Conservation (phyloP, 2,888 invertebrate species). For the Melanophora roralis region DNA sequence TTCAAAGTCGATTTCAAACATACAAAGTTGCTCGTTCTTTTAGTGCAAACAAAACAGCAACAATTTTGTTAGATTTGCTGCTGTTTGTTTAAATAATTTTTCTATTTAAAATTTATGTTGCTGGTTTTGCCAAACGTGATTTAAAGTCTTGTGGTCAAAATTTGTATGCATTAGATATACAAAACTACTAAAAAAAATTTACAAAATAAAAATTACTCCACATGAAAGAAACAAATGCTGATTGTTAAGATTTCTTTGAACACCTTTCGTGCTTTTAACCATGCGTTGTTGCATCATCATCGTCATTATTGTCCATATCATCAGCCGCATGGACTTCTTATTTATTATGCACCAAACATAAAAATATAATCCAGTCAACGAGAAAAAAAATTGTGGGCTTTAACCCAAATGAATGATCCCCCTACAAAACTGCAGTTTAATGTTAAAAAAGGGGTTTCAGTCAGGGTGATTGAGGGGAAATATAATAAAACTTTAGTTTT, state of each 20-base stretch:
- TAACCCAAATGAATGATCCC: slow-evolving; percentile 36
- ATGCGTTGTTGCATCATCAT: slow-evolving; percentile 61
- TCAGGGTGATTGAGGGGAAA: no score
- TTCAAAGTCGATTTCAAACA: slow-evolving; percentile 14
- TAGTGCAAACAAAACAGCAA: background rate
- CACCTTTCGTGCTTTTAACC: slow-evolving; percentile 56
- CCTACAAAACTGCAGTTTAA: slow-evolving; percentile 18
- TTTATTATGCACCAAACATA: slow-evolving; percentile 22
- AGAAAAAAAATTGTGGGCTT: slow-evolving; percentile 34
- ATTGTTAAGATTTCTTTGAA: slow-evolving; percentile 54
- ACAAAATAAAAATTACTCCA: slow-evolving; percentile 18
- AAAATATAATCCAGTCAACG: background rate
- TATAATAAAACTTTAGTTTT: no score
- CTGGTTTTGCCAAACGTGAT: slow-evolving; percentile 48
- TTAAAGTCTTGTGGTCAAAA: slow-evolving; percentile 57
- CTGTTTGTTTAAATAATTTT: slow-evolving; percentile 60
- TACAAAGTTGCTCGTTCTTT: background rate
- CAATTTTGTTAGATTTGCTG: slow-evolving; percentile 42
- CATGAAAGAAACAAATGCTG: slow-evolving; percentile 44
- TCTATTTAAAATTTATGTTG: slow-evolving; percentile 46
- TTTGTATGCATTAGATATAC: slow-evolving; percentile 28
- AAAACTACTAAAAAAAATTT: background rate
- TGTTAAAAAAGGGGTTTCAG: background rate
- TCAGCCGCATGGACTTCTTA: slow-evolving; percentile 17
- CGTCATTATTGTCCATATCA: slow-evolving; percentile 32